phyloP scores from a whole-genome alignment of 2,113 vertebrate species.

The Phrynocephalus versicolor region DNA sequence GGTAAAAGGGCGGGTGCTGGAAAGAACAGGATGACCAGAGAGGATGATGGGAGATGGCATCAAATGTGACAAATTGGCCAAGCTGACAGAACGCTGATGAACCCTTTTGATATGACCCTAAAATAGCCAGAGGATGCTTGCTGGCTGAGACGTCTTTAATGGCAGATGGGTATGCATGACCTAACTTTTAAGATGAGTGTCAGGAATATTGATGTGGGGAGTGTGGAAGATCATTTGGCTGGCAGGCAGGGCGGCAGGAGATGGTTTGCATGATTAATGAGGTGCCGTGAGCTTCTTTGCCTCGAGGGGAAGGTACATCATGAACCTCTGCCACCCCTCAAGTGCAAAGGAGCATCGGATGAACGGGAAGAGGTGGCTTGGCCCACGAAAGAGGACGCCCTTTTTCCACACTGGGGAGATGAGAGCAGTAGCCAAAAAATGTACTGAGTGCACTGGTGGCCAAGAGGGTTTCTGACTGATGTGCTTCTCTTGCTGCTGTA shows the following conservation, averaged over 20 bases:
- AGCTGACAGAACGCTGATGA: slow-evolving; percentile 73
- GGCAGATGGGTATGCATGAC: slow-evolving; percentile 76
- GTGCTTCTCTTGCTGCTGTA: neutral
- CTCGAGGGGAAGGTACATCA: slow-evolving; percentile 37
- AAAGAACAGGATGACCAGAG: slow-evolving; percentile 40
- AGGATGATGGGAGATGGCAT: slow-evolving; percentile 44
- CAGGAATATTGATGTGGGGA: slow-evolving; percentile 67
- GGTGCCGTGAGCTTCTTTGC: slow-evolving; percentile 39
- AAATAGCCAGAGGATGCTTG: slow-evolving; percentile 74
- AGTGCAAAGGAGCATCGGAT: slow-evolving; percentile 37
- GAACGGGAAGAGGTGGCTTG: slow-evolving; percentile 27
- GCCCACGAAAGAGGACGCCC: slow-evolving; percentile 4
- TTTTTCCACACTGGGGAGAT: neutral
- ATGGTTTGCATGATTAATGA: slow-evolving; percentile 65
- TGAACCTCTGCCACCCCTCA: slow-evolving; percentile 15
- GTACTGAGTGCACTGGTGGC: neutral
- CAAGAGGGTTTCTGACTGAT: neutral
- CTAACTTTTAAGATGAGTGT: slow-evolving; percentile 68
- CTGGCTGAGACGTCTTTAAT: slow-evolving; percentile 68
- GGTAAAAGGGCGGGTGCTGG: neutral
- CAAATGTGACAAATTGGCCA: slow-evolving; percentile 69
- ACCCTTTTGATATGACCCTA: slow-evolving; percentile 74
- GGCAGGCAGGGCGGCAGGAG: slow-evolving; percentile 40
- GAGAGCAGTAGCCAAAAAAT: slow-evolving; percentile 18
- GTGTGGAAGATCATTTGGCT: slow-evolving; percentile 61